Conservation (phyloP, 2,113 vertebrate species). For the Sander vitreus region DNA sequence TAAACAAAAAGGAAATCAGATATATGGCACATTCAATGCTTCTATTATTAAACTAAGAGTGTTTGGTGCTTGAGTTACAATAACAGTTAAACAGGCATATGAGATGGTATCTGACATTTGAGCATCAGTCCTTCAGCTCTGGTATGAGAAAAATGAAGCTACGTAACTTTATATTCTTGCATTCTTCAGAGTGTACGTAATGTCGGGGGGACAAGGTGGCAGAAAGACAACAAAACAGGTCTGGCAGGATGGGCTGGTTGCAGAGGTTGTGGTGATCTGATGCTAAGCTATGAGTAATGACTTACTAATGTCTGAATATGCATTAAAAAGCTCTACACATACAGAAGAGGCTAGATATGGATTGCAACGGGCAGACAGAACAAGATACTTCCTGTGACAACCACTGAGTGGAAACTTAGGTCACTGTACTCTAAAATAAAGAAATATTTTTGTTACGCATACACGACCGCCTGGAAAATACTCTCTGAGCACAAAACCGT, state of each 20-base stretch:
- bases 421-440: conserved; percentile 2
- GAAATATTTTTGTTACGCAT: conserved; percentile 28
- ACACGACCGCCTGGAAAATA: conserved; percentile 51
- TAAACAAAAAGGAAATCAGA: background rate
- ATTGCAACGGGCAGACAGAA: background rate
- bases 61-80: background rate
- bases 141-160: background rate
- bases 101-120: background rate
- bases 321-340: background rate
- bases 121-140: background rate
- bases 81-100: background rate
- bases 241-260: conserved; percentile 48
- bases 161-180: background rate
- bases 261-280: background rate
- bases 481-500: background rate
- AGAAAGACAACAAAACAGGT: conserved; percentile 50
- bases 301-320: background rate
- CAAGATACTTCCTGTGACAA: conserved; percentile 29
- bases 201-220: background rate
- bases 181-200: conserved; percentile 30
- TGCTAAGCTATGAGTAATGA: conserved; percentile 9
- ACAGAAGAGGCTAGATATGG: conserved; percentile 9
- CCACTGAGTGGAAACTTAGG: conserved; percentile 61
- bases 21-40: background rate
- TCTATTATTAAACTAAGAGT: background rate